Evolutionary conservation across 1,140 invertebrate species (phyloP).

Genomic region (Maniola jurtina): DNA sequence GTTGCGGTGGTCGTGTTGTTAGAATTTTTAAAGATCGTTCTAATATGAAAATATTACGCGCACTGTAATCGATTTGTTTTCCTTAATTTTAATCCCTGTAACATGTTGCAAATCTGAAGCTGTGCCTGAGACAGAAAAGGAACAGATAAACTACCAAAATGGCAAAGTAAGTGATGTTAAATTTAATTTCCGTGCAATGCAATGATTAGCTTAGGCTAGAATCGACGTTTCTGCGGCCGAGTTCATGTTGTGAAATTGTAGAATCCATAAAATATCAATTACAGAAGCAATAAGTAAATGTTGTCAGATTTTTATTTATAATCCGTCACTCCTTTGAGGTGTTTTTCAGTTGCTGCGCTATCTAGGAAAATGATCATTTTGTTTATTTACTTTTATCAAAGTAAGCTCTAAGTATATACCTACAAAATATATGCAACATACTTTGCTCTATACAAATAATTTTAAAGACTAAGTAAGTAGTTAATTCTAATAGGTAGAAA

Average conservation of each 20-base stretch:
- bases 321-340: no score
- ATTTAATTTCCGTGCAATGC: constrained; percentile 21
- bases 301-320: neutral
- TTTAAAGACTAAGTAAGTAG: no score
- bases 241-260: constrained; percentile 15
- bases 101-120: constrained; percentile 39
- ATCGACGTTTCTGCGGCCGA: constrained; percentile 11
- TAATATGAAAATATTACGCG: constrained; percentile 40
- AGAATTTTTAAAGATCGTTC: constrained; percentile 17
- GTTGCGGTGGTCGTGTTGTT: constrained; percentile 21
- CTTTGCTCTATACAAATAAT: no score
- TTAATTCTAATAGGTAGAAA: no score
- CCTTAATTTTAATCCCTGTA: constrained; percentile 18
- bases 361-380: no score
- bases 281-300: neutral
- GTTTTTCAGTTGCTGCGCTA: no score
- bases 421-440: no score
- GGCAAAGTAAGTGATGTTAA: constrained; percentile 56
- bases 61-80: constrained; percentile 41
- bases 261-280: constrained; percentile 2
- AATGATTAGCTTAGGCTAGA: constrained; percentile 14
- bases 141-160: constrained; percentile 40
- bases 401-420: no score
- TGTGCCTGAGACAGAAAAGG: constrained; percentile 19
- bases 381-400: no score